phyloP scores from a whole-genome alignment of 2,888 invertebrate species.

The Synergus itoensis region DNA sequence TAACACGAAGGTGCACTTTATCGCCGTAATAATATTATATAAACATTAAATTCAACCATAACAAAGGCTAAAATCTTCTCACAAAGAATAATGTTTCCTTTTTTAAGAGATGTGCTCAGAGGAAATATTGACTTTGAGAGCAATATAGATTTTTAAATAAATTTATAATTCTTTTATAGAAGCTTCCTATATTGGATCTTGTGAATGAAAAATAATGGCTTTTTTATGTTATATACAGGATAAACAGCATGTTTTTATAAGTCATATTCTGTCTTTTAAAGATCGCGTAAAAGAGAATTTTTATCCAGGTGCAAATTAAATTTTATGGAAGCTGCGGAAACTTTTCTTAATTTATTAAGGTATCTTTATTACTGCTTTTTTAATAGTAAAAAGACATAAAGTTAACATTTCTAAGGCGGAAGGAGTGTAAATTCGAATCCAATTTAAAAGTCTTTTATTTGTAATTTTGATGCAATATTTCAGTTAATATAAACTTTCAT shows the following conservation, averaged over 20 bases:
- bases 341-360: not conserved
- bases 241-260: not conserved
- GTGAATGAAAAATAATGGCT: constrained; percentile 20
- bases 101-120: not conserved
- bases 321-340: not conserved
- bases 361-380: not conserved
- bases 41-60: not conserved
- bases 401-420: not conserved
- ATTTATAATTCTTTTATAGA: not conserved
- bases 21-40: constrained; percentile 9
- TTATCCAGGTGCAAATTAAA: not conserved
- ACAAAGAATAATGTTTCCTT: not conserved
- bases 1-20: constrained; percentile 28
- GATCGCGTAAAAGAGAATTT: not conserved
- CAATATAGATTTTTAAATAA: not conserved
- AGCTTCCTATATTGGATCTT: not conserved
- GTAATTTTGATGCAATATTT: no score
- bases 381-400: not conserved
- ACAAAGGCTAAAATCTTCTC: not conserved
- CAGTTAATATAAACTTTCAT: no score
- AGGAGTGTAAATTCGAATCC: no score
- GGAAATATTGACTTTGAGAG: not conserved
- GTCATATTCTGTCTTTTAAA: not conserved
- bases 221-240: constrained; percentile 5
- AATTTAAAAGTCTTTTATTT: no score